Evolutionary conservation across 2,888 invertebrate species (phyloP), one percentile per base, ranked within the genome.

Genomic region (Diogma glabrata): DNA sequence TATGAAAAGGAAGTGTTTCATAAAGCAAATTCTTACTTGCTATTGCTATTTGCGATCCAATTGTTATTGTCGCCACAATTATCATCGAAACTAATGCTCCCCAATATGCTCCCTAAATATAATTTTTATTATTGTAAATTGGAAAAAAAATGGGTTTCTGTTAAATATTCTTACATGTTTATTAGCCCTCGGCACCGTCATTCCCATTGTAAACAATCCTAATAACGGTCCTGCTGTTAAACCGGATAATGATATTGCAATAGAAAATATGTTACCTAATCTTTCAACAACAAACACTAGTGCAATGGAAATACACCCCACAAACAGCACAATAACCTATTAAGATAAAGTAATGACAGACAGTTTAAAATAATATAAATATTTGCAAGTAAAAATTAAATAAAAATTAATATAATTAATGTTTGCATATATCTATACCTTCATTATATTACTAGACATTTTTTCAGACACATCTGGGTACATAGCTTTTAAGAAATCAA

Each of bases 201-300:
- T 78, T 4, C 84, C 85, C 17, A 84, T 62, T 0, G 78, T 74
- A 59, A 84, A 85, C 3, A 84, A 66, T 1, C 82, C 85, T 2
- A 84, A 67, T 6, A 81, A 64, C 1, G 84, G 79, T 3, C 84
- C 83, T n/a, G 78, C 76, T 0, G 79, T 76, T 2, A 82, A 72
- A 1, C 81, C 81, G 8, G 76, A 75, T 8, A 81, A 73, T 36
- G 77, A 78, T 36, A 79, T 72, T 1, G 75, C 72, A 4, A 86
- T 75, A 60, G 83, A 79, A 54, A 86, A 74, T 26, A 86, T 69
- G 10, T 78, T 76, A 47, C 84, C 84, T 47, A 86, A 64, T 53
- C 76, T 74, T 49, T 82, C 76, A 1, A 80, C 73, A 12, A 76
- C 63, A 67, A 79, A 81, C 3, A 81, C 75, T 45, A 78, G 67